These are phyloP conservation scores for Entomyzon cyanotis DNA, from an alignment of 2,113 vertebrate genomes.

Conservation along the genomic window DNA sequence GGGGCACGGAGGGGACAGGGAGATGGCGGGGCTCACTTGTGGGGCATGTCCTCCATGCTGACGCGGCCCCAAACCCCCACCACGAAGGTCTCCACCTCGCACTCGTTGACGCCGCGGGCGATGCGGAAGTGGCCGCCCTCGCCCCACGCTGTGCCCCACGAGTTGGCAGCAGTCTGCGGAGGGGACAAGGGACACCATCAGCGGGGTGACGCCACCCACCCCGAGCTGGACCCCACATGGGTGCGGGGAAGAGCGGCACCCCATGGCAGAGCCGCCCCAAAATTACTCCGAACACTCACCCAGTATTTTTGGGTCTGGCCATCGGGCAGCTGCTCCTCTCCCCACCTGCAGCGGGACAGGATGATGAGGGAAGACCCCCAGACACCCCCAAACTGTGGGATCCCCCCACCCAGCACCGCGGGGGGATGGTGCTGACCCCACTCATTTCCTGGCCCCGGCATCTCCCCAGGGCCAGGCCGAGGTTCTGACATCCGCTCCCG, in stretches of 20 bases:
- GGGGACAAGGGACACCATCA: not conserved
- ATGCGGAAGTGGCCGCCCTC: slow-evolving; percentile 92
- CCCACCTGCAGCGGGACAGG: slow-evolving; percentile 80
- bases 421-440: not conserved
- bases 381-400: not conserved
- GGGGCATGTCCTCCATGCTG: slow-evolving; percentile 92
- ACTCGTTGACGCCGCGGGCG: slow-evolving; percentile 89
- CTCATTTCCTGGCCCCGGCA: not conserved
- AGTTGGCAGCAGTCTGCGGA: slow-evolving; percentile 89
- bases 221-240: accelerated
- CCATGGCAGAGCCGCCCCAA: accelerated
- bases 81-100: slow-evolving; percentile 93
- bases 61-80: slow-evolving; percentile 94
- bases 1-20: not conserved
- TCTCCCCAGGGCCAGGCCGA: not conserved
- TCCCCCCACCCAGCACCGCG: accelerated
- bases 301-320: slow-evolving; percentile 87
- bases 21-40: slow-evolving; percentile 63
- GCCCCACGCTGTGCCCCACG: slow-evolving; percentile 94
- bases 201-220: accelerated
- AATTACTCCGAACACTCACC: slow-evolving; percentile 76
- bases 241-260: accelerated
- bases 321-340: slow-evolving; percentile 81
- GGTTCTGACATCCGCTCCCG: not conserved
- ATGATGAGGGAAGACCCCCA: not conserved